Conservation (phyloP, 2,113 vertebrate species). For the Calidris pugnax region DNA sequence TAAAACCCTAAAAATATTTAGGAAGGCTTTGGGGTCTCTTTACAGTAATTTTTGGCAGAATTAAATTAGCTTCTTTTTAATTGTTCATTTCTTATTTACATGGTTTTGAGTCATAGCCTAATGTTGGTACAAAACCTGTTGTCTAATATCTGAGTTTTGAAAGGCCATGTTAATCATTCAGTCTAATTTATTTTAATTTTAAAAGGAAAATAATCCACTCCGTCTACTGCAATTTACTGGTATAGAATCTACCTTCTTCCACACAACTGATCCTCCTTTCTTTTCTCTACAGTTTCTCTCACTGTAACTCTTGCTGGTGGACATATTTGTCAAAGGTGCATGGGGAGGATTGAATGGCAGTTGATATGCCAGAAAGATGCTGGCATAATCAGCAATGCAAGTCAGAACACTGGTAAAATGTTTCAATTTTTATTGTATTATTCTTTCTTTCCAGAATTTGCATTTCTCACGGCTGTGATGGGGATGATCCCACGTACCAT, state of each 20-base stretch:
- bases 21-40: neutral
- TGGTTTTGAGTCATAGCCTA: neutral
- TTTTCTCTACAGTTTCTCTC: neutral
- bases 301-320: neutral
- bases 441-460: neutral
- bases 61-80: neutral
- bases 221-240: neutral
- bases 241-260: neutral
- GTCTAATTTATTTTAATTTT: neutral
- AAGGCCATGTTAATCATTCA: neutral
- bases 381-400: neutral
- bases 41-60: neutral
- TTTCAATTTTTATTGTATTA: neutral
- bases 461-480: neutral
- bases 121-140: neutral
- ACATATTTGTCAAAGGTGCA: neutral
- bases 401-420: neutral
- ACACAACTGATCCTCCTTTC: neutral
- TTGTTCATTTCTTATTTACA: neutral
- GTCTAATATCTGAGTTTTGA: neutral
- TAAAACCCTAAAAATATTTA: neutral
- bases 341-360: neutral
- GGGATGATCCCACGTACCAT: neutral
- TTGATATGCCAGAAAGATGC: neutral
- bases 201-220: neutral